Conservation (phyloP, 2,113 vertebrate genomes). For the Pampusana beccarii region DNA sequence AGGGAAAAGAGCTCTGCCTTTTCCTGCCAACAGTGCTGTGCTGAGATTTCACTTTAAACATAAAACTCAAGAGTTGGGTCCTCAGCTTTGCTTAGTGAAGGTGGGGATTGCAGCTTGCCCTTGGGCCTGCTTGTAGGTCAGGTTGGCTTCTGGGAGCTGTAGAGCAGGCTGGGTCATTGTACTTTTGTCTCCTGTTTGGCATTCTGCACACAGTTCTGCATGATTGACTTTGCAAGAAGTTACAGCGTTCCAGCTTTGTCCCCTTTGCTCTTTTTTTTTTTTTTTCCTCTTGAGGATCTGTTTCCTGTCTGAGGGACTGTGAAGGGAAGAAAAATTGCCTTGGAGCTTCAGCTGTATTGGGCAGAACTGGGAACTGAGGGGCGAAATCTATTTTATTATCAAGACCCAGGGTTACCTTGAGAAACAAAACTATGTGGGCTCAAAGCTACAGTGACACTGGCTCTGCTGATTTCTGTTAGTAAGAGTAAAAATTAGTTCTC, state of each 20-base stretch:
- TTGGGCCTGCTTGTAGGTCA: neutral
- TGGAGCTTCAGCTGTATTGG: neutral
- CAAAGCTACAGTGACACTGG: neutral
- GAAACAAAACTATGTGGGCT: neutral
- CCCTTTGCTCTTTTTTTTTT: neutral
- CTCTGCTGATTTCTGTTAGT: neutral
- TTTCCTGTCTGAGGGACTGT: neutral
- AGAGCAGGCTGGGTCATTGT: neutral
- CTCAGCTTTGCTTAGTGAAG: neutral
- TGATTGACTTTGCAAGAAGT: neutral
- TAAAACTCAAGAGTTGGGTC: neutral
- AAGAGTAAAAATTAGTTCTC: neutral
- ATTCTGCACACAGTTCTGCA: neutral
- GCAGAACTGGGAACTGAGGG: neutral
- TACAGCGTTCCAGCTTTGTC: neutral
- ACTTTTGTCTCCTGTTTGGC: neutral
- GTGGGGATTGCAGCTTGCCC: neutral
- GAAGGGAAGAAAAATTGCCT: neutral
- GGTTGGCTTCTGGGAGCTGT: neutral
- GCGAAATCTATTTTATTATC: neutral
- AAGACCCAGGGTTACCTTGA: neutral
- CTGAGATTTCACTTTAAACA: neutral
- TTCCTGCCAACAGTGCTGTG: neutral
- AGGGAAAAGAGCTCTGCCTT: neutral
- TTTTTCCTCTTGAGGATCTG: neutral